Evolutionary conservation across 2,797 vertebrate species (phyloP), one percentile per base, ranked within the genome.

Genomic region (Sarcoramphus papa): DNA sequence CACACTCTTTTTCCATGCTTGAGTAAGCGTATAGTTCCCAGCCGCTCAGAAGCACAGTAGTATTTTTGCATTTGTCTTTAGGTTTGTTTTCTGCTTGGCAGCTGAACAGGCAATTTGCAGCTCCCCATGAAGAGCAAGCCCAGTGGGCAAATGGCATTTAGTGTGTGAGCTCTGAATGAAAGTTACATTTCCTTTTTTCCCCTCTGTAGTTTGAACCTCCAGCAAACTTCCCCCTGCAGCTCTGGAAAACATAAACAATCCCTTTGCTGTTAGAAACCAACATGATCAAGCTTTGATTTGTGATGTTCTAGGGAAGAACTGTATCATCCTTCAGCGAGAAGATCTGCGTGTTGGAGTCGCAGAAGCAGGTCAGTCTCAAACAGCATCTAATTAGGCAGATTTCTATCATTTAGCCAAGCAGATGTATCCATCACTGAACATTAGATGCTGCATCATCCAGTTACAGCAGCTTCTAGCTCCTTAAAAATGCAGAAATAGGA

Each of bases 231-330:
- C 79, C 81, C 85, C 78, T 81, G 82, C 82, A 92, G 87, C 91
- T 96, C 92, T 86, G 85, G 77, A 94, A 94, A 96, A 80, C 9
- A 88, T 20, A 95, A 94, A 96, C 90, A 91, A 74, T 63, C 62
- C 24, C 45, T 94, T 89, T n/a, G n/a, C 70, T 93, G 73, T 53
- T 85, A 63, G 90, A 89, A 94, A 57, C 20, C 88, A 92, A 88
- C 67, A 57, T 12, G 90, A 73, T 68, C 53, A 73, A 75, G 73
- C 85, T 95, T 91, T 79, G 79, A 87, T 88, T 83, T 88, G 88
- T 92, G 93, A 88, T 76, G 93, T 96, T 96, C 92, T 51, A 37
- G 64, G 72, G 83, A 86, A 88, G 85, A 60, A 75, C 40, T 35
- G 25, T 31, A 77, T 81, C 92, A 90, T 85, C 45, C 73, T 59